These are phyloP conservation scores for Mustelus asterias DNA, from an alignment of 2,113 vertebrate genomes.

Conservation along the genomic window DNA sequence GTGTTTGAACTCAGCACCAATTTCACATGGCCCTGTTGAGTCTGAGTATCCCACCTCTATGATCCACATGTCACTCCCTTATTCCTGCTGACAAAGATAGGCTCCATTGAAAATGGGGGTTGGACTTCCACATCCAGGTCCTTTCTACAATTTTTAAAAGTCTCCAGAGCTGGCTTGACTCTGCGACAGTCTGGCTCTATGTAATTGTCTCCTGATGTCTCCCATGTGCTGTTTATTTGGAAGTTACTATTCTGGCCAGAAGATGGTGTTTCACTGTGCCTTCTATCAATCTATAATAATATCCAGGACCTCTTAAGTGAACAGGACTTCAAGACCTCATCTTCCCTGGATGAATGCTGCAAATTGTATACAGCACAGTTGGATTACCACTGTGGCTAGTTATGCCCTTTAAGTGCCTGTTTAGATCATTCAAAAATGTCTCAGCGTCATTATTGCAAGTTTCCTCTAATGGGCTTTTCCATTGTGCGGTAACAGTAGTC, in stretches of 20 bases:
- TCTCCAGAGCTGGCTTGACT: not conserved
- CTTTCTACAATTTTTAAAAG: not conserved
- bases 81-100: not conserved
- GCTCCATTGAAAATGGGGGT: not conserved
- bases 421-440: not conserved
- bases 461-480: not conserved
- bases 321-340: not conserved
- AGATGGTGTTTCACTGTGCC: not conserved
- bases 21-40: not conserved
- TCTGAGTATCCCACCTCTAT: not conserved
- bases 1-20: not conserved
- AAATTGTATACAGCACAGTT: not conserved
- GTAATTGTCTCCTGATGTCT: not conserved
- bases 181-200: not conserved
- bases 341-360: constrained; percentile 5
- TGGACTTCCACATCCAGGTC: not conserved
- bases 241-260: not conserved
- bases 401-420: not conserved
- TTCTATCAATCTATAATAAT: not conserved
- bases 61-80: not conserved
- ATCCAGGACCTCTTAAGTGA: not conserved
- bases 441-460: not conserved
- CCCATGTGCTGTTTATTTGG: not conserved
- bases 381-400: not conserved
- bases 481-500: not conserved